Conservation (phyloP, 2,797 vertebrate genomes). For the Zalophus californianus region DNA sequence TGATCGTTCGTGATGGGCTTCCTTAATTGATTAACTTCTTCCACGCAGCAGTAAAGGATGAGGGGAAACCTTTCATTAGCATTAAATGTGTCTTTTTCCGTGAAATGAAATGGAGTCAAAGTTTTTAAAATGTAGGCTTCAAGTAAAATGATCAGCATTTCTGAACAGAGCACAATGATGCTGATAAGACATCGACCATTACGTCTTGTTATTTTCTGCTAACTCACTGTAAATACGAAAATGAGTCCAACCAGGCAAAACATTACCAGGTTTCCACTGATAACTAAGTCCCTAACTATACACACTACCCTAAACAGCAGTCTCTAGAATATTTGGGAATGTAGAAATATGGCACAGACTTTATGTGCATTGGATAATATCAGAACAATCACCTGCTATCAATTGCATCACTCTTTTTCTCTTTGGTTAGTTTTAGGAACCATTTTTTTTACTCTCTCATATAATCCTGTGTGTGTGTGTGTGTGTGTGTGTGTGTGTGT, state of each 20-base stretch:
- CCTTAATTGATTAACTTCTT: conserved; percentile 22
- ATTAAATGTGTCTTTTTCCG: background rate
- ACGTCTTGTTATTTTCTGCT: background rate
- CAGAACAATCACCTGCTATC: background rate
- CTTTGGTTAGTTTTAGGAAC: conserved; percentile 12
- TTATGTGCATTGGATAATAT: background rate
- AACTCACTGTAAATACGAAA: conserved; percentile 21
- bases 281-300: background rate
- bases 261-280: conserved; percentile 36
- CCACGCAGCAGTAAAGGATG: background rate
- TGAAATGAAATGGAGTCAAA: background rate
- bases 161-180: background rate
- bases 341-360: background rate
- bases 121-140: background rate
- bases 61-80: background rate
- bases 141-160: conserved; percentile 13
- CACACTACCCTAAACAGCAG: background rate
- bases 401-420: background rate
- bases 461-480: background rate
- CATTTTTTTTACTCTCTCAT: background rate
- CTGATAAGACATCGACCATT: background rate
- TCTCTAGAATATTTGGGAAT: background rate
- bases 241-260: conserved; percentile 57
- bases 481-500: background rate
- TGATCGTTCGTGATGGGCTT: background rate